Evolutionary conservation across 2,113 vertebrate species (phyloP).

Genomic region (Isurus oxyrinchus): DNA sequence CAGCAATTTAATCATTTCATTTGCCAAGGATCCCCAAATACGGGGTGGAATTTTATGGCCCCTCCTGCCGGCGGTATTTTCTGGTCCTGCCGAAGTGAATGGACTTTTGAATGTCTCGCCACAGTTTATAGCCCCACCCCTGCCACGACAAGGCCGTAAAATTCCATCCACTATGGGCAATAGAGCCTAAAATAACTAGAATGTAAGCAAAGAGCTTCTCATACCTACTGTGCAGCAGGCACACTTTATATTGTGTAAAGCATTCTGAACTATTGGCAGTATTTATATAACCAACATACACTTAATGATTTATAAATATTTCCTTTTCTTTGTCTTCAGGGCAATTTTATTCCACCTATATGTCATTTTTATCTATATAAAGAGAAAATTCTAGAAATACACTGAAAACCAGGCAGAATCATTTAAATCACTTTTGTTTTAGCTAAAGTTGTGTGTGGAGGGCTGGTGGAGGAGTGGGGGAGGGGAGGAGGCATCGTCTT

Average conservation of each 20-base stretch:
- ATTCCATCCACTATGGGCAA: not conserved
- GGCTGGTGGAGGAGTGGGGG: not conserved
- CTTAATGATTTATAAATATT: not conserved
- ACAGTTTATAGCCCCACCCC: no score
- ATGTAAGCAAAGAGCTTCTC: not conserved
- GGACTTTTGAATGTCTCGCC: no score
- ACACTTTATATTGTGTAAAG: not conserved
- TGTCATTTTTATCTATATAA: no score
- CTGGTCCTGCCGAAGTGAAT: no score
- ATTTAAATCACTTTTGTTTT: not conserved
- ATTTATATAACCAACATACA: not conserved
- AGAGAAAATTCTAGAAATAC: not conserved
- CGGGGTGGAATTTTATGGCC: no score
- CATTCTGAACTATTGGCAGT: not conserved
- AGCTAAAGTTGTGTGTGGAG: not conserved
- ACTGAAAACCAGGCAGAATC: not conserved
- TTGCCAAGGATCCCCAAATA: not conserved
- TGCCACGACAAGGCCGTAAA: no score
- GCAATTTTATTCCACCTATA: not conserved
- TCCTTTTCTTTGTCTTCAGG: not conserved
- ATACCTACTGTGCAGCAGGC: not conserved
- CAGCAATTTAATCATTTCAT: constrained; percentile 27
- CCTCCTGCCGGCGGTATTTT: no score
- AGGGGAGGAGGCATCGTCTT: not conserved
- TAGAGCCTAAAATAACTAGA: constrained; percentile 5